Evolutionary conservation across 2,888 invertebrate species (phyloP), one percentile per base, ranked within the genome.

Genomic region (Lithophane semibrunnea): DNA sequence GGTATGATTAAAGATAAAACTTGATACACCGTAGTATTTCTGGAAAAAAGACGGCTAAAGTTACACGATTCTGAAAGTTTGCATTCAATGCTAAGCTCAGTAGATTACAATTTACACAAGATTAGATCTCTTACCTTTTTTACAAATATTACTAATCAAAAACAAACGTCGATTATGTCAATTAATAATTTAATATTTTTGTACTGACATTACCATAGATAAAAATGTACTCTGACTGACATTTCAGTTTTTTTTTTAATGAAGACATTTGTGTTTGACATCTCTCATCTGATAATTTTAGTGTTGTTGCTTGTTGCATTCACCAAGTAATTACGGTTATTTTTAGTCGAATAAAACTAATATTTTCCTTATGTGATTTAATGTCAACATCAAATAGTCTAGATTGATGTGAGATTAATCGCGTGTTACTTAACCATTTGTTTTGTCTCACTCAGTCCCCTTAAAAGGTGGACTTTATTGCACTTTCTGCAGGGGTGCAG

Each of bases 311-410:
- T n/a, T 64, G 63, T 4, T 3, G 3, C 16, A 37, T 37, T 16
- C 21, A 24, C 7, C 1, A 37, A 1, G 1, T 21, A 24, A 4
- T 49, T 63, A 16, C 63, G 56, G 77, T 70, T 70, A 29, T 54
- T 65, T 79, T 79, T 79, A 60, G 79, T 54, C 65, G 71, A 77
- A 12, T 75, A 77, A 16, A 65, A 61, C 2, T 9, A n/a, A 12
- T n/a, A n/a, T 56, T 56, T 54, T 37, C 7, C 3, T 16, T 16
- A 29, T 7, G 7, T 13, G 7, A 18, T 8, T 0, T 1, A 16
- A 9, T 18, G 16, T 3, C 16, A 52, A 44, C 18, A 49, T 42
- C 42, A 21, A 5, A 21, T 60, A 4, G 2, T 49, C 4, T 66
- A 66, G 12, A 9, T 66, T 12, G 12, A 29, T 49, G 0, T 29